Evolutionary conservation across 2,113 vertebrate species (phyloP), one percentile per base, ranked within the genome.

Genomic region (Apaloderma vittatum): DNA sequence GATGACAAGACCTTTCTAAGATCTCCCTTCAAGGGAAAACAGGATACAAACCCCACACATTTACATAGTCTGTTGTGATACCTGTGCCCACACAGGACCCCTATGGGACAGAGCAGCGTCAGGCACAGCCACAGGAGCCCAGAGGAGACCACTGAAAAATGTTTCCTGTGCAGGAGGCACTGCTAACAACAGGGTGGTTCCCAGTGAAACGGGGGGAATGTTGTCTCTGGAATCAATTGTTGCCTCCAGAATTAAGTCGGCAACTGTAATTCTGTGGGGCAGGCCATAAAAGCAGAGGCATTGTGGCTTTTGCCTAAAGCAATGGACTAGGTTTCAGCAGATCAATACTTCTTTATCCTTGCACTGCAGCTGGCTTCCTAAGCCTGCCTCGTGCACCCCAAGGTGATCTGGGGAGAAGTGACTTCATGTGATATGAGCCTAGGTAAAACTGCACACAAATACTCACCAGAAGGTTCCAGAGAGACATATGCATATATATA

Each of bases 41-140:
- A 32, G 43, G 29, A 46, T 87, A 52, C 32, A 49, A 75, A 73
- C 8, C 12, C 24, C 36, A 18, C 27, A 27, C 20, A 13, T 3
- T 61, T 32, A n/a, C 3, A 34, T 5, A 22, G 6, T n/a, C 34
- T 36, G 4, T 23, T 54, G 32, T 0, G 1, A 63, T 32, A 26
- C n/a, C 32, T n/a, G n/a, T 49, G 23, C 34, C 32, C 12, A 22
- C 24, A 34, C 45, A 85, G n/a, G 23, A 61, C 63, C 18, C 43
- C 54, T 32, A 10, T 0, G 0, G 48, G 18, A 17, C 54, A 55
- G 19, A 51, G n/a, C 58, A 29, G 6, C 40, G 30, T 52, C 32
- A 65, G 30, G 30, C 30, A 36, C 23, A 61, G 23, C 32, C 57
- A 48, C 43, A 75, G 54, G 91, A 94, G 49, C 58, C 30, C 36